Percentiles rank a stretch among this genome's conserved stretches.
These are phyloP conservation scores for Cephus runcator DNA, from an alignment of 2,888 invertebrate species.

Conservation along the genomic window DNA sequence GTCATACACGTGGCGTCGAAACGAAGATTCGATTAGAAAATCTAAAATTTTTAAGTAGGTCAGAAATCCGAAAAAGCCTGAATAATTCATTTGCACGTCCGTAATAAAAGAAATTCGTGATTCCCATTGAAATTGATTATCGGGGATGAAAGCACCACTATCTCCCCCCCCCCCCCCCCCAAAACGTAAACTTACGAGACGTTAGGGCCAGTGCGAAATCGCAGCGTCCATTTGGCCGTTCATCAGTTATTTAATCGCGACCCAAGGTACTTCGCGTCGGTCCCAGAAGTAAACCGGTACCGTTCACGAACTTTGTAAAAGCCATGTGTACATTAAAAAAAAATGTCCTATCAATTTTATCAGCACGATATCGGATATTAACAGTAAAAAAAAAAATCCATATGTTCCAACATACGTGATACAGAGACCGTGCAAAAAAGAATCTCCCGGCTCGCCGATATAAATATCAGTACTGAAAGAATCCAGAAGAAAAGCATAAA, in stretches of 20 bases:
- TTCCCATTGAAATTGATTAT: conserved; percentile 14
- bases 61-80: conserved; percentile 8
- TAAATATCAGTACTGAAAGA: background rate
- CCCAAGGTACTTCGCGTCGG: background rate
- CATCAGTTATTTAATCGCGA: conserved; percentile 52
- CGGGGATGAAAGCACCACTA: background rate
- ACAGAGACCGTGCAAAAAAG: background rate
- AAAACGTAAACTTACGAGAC: background rate
- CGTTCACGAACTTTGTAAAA: background rate
- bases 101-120: conserved; percentile 34
- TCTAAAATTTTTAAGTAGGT: background rate
- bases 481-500: background rate
- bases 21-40: background rate
- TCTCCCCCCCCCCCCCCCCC: background rate
- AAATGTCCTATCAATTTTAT: background rate
- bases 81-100: background rate
- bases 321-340: background rate
- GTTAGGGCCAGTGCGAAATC: conserved; percentile 33
- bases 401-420: background rate
- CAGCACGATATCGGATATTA: background rate
- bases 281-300: background rate
- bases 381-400: background rate
- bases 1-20: background rate
- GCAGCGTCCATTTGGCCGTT: conserved; percentile 42
- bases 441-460: background rate